Conservation (phyloP, 1,140 invertebrate species). For the Parapsyche elsis region DNA sequence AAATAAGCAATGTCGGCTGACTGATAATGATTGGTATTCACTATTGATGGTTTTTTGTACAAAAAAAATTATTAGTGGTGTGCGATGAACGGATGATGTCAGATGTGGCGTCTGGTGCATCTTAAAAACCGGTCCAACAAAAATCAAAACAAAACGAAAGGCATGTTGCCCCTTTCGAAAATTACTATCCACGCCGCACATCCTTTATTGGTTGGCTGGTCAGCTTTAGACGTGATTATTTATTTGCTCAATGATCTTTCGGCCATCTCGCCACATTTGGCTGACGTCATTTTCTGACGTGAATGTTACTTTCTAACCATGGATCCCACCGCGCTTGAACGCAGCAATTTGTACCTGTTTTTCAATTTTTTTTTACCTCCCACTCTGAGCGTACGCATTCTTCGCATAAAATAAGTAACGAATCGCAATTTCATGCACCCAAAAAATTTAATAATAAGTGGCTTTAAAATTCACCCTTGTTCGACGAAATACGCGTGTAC, state of each 20-base stretch:
- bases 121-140: neutral
- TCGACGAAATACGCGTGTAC: neutral
- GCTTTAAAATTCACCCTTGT: neutral
- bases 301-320: constrained; percentile 16
- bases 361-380: neutral
- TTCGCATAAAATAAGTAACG: neutral
- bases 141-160: neutral
- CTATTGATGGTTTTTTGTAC: neutral
- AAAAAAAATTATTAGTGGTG: no score
- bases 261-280: neutral
- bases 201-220: neutral
- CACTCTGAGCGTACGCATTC: neutral
- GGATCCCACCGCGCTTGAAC: neutral
- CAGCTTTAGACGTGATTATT: neutral
- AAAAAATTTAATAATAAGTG: neutral
- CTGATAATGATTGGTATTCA: no score
- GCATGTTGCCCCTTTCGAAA: neutral
- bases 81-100: neutral
- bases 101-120: neutral
- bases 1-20: no score
- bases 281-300: constrained; percentile 2
- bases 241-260: neutral
- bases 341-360: neutral
- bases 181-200: neutral
- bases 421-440: neutral